Evolutionary conservation across 2,888 invertebrate genomes (phyloP), one percentile per base, ranked within the genome.

Genomic region (Andrena camellia): DNA sequence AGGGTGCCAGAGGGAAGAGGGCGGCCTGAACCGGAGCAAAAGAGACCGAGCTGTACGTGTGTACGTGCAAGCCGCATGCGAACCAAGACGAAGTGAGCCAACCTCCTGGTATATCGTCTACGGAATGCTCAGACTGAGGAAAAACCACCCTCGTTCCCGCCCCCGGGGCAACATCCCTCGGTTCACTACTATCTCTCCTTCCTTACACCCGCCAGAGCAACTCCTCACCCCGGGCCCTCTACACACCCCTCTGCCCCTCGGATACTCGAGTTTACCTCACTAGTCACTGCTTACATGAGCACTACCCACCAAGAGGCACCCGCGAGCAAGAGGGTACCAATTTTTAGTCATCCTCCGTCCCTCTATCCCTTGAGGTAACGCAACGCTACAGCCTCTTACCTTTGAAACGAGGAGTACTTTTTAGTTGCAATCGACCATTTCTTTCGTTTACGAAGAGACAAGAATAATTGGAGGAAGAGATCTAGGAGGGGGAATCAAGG

Each of bases 231-330:
- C 50, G 42, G 17, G 42, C 54, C 72, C 73, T 60, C 78, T 71
- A 63, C 68, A 60, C 81, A 83, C 78, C 68, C 20, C 48, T 66
- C 68, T 67, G 63, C 72, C 84, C 79, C 87, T 85, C 90, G 87
- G 90, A 90, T 90, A 89, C 91, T 93, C 88, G 91, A 92, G 91
- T 90, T 92, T 92, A 93, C 91, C 92, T 92, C 92, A 92, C 91
- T 92, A 92, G 91, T 92, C 92, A 87, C 88, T 91, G 90, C 91
- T 91, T 90, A 86, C 89, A 91, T 87, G 90, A 92, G 90, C 86
- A 89, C 88, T 89, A 91, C 88, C 91, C 90, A 90, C 92, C 88
- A 92, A 93, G 92, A 93, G 92, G 88, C 89, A 91, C 89, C 92
- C 90, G 90, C 90, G 89, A 91, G 90, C 91, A 82, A 90, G 89